Conservation (phyloP, 2,113 vertebrate species). For the Tragelaphus strepsiceros region DNA sequence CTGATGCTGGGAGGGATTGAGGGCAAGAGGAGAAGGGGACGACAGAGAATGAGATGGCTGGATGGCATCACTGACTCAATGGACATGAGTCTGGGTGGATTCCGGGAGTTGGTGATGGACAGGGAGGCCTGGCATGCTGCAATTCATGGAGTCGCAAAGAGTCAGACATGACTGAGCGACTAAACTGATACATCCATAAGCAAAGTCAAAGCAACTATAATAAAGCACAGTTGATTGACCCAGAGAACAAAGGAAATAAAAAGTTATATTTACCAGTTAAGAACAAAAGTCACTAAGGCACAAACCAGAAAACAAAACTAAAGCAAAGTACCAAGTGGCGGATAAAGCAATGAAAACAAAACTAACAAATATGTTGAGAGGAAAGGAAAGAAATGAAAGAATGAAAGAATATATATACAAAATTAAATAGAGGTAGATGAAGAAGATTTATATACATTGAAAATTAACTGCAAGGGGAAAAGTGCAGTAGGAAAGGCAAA, state of each 20-base stretch:
- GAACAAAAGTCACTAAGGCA: background rate
- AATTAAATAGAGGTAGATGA: background rate
- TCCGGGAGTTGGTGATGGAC: too few species aligned
- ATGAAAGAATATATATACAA: background rate
- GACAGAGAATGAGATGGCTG: too few species aligned
- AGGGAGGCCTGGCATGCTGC: too few species aligned
- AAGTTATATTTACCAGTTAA: background rate
- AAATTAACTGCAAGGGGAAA: too few species aligned
- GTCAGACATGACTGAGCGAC: too few species aligned
- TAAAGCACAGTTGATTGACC: background rate
- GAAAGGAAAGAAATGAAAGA: background rate
- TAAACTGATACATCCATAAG: background rate
- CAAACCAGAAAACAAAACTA: background rate
- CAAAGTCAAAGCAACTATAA: background rate
- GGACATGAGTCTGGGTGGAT: too few species aligned
- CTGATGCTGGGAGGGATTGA: too few species aligned
- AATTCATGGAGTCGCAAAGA: too few species aligned
- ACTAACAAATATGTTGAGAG: background rate
- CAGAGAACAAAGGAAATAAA: background rate
- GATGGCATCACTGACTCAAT: too few species aligned
- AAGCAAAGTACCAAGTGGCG: background rate
- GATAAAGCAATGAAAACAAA: background rate
- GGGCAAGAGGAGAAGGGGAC: too few species aligned
- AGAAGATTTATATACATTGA: too few species aligned
- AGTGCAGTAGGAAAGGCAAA: too few species aligned